These are phyloP conservation scores for Danionella cerebrum DNA, from an alignment of 2,113 vertebrate genomes.

Conservation along the genomic window DNA sequence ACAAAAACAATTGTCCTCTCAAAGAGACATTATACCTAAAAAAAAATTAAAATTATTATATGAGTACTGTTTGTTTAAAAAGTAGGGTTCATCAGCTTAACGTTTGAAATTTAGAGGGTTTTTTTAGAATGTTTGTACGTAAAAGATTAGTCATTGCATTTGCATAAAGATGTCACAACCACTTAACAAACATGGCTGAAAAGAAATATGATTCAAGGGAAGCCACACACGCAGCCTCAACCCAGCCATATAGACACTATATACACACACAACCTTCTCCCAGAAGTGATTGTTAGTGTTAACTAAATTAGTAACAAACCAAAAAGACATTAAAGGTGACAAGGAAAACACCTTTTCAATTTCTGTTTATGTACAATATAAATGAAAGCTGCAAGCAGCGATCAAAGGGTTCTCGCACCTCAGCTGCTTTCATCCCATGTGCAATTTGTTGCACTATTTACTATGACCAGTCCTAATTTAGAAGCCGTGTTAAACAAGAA, in stretches of 20 bases:
- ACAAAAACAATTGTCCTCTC: too few species aligned
- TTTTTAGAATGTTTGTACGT: background rate
- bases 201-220: constrained; percentile 15
- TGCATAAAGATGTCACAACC: background rate
- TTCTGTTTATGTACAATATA: background rate
- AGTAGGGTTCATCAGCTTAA: too few species aligned
- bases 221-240: background rate
- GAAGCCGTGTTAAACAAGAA: too few species aligned
- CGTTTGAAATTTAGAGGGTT: too few species aligned
- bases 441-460: too few species aligned
- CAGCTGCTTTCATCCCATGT: too few species aligned
- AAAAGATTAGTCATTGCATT: background rate
- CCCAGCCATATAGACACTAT: background rate
- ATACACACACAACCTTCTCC: constrained; percentile 28
- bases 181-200: constrained; percentile 3
- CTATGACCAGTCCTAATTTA: too few species aligned
- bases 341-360: constrained; percentile 29
- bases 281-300: constrained; percentile 56
- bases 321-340: constrained; percentile 55
- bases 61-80: too few species aligned
- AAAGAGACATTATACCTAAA: too few species aligned
- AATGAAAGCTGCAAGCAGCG: too few species aligned
- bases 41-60: too few species aligned
- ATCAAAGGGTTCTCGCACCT: too few species aligned
- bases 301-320: constrained; percentile 27